Conservation (phyloP, 2,888 invertebrate genomes). For the Metalampra italica region DNA sequence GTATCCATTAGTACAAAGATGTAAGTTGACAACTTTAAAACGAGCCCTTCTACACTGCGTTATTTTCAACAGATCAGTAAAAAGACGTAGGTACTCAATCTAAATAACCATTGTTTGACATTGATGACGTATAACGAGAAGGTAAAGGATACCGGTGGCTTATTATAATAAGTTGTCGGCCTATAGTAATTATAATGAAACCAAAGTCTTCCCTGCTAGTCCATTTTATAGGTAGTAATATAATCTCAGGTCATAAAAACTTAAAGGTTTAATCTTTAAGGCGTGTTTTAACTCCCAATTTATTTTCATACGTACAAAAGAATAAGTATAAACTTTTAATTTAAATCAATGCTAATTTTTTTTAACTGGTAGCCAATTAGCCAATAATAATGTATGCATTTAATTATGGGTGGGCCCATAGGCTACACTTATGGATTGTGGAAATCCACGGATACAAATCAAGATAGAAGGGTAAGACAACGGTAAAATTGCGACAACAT, state of each 20-base stretch:
- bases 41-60: not conserved
- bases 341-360: no score
- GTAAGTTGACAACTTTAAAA: not conserved
- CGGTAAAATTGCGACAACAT: no score
- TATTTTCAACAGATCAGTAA: not conserved
- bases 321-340: no score
- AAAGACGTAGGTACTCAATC: not conserved
- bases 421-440: no score
- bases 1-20: not conserved
- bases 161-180: not conserved
- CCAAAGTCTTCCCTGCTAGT: constrained; percentile 4
- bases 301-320: no score
- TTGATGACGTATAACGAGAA: no score
- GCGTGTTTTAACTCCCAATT: not conserved
- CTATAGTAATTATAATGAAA: not conserved
- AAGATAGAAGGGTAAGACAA: no score
- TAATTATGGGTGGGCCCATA: no score
- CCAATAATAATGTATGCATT: no score
- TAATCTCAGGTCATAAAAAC: constrained; percentile 4
- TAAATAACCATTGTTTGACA: no score
- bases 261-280: not conserved
- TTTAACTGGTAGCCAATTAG: no score
- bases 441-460: no score
- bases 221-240: constrained; percentile 3
- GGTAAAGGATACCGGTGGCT: not conserved